These are phyloP conservation scores for Mormyrus proboscirostris DNA, from an alignment of 2,797 vertebrate genomes.

Conservation along the genomic window DNA sequence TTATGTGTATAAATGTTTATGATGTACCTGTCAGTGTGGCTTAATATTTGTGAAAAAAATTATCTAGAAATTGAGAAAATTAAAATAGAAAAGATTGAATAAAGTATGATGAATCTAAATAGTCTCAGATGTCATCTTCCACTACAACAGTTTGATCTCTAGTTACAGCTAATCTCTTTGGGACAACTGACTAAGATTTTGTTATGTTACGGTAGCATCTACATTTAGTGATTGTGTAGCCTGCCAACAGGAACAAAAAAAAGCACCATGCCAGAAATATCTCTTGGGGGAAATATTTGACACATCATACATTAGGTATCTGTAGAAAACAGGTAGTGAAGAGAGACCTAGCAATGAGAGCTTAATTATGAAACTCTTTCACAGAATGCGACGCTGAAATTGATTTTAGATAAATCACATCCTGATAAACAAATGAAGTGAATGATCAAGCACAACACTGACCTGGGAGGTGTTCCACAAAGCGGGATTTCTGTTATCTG, in stretches of 20 bases:
- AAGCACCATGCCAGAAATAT: not conserved
- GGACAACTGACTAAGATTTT: not conserved
- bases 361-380: not conserved
- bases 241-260: not conserved
- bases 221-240: not conserved
- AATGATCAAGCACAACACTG: not conserved
- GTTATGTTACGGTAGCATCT: not conserved
- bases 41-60: conserved; percentile 58
- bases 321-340: not conserved
- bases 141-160: not conserved
- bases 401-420: not conserved
- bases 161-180: not conserved
- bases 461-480: not conserved
- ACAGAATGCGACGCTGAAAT: not conserved
- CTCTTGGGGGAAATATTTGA: not conserved
- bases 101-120: conserved; percentile 55
- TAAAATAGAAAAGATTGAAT: conserved; percentile 55
- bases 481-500: not conserved
- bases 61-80: conserved; percentile 52
- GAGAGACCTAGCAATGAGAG: not conserved
- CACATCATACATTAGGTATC: not conserved
- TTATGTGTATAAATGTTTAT: conserved; percentile 53
- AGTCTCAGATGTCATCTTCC: not conserved
- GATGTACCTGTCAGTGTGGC: conserved; percentile 71
- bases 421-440: not conserved